Percentiles rank a stretch among this genome's conserved stretches.
phyloP scores from a whole-genome alignment of 2,113 vertebrate genomes.

The Ciconia boyciana region DNA sequence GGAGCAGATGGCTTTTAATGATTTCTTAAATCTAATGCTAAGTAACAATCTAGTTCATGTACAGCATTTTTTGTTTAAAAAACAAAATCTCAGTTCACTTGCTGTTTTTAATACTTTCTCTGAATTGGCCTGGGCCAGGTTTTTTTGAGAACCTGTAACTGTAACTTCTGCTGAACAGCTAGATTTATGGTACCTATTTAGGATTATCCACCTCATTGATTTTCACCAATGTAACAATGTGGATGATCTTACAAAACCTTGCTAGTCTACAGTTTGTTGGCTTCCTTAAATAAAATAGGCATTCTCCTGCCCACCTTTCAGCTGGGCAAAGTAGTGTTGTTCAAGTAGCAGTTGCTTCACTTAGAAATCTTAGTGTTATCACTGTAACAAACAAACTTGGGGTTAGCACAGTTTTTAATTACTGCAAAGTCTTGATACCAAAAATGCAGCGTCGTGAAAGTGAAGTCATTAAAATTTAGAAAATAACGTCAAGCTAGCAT shows the following conservation, averaged over 20 bases:
- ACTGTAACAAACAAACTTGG: background rate
- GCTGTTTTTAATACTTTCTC: background rate
- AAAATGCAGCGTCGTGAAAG: background rate
- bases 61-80: background rate
- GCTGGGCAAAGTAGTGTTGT: background rate
- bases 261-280: background rate
- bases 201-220: accelerated
- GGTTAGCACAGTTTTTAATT: background rate
- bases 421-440: background rate
- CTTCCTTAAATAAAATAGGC: background rate
- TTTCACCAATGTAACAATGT: background rate
- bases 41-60: background rate
- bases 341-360: background rate
- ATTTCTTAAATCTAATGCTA: background rate
- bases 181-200: background rate
- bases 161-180: background rate
- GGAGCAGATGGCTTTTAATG: constrained; percentile 1
- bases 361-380: background rate
- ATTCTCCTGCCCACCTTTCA: background rate
- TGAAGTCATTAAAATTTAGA: background rate
- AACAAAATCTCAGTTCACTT: background rate
- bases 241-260: background rate
- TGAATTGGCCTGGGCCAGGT: background rate
- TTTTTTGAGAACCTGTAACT: background rate
- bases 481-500: background rate